These are phyloP conservation scores for Notoglanidium macrostoma DNA, from an alignment of 2,797 vertebrate species.

Conservation along the genomic window DNA sequence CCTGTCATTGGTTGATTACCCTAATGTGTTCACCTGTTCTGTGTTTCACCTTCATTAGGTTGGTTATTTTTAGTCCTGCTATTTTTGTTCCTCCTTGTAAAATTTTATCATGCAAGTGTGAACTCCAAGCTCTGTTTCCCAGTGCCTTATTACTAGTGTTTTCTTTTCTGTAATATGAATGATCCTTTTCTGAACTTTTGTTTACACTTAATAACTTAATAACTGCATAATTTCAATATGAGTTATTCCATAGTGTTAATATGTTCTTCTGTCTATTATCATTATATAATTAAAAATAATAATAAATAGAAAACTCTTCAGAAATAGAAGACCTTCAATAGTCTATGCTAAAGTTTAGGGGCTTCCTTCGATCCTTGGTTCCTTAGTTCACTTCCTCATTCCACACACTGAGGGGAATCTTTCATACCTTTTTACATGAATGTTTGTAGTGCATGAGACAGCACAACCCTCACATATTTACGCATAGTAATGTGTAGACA, in stretches of 20 bases:
- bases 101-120: background rate
- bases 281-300: background rate
- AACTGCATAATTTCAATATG: background rate
- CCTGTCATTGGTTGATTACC: background rate
- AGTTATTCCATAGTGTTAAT: background rate
- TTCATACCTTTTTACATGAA: constrained; percentile 8
- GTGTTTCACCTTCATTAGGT: background rate
- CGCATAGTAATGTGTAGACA: background rate
- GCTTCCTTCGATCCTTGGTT: too few species aligned
- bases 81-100: background rate
- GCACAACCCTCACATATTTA: background rate
- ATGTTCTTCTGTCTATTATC: background rate
- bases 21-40: background rate
- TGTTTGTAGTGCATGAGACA: background rate
- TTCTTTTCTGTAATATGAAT: background rate
- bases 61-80: background rate
- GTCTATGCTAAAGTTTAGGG: too few species aligned
- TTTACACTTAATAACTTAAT: background rate
- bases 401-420: background rate
- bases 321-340: too few species aligned
- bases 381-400: background rate
- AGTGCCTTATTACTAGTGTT: background rate
- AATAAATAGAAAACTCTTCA: background rate
- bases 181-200: too few species aligned
- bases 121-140: background rate